Conservation (phyloP, 2,797 vertebrate genomes). For the Heliangelus exortis region DNA sequence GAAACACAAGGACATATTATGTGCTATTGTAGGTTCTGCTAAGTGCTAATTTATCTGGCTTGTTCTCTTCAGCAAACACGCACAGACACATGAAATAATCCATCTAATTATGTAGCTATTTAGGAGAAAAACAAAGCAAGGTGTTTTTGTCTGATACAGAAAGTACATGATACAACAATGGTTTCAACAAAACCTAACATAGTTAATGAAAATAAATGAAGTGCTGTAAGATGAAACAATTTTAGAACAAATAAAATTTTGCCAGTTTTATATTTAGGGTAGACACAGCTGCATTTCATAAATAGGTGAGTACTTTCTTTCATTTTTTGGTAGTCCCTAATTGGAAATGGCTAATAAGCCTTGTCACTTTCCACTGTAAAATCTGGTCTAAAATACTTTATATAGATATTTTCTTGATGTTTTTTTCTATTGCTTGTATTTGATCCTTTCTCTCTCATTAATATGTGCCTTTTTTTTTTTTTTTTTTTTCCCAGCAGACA, state of each 20-base stretch:
- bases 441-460: slow-evolving; percentile 80
- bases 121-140: slow-evolving; percentile 83
- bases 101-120: slow-evolving; percentile 86
- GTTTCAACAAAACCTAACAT: slow-evolving; percentile 74
- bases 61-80: slow-evolving; percentile 83
- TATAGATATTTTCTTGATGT: slow-evolving; percentile 80
- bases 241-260: slow-evolving; percentile 82
- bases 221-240: slow-evolving; percentile 74
- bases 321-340: slow-evolving; percentile 77
- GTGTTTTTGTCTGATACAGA: slow-evolving; percentile 78
- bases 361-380: slow-evolving; percentile 76
- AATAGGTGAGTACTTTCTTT: slow-evolving; percentile 80
- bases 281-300: slow-evolving; percentile 81
- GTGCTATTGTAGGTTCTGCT: slow-evolving; percentile 83
- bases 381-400: slow-evolving; percentile 74
- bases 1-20: slow-evolving; percentile 87
- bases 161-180: slow-evolving; percentile 81
- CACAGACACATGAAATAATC: slow-evolving; percentile 83
- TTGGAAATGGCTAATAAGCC: slow-evolving; percentile 78
- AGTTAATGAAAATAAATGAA: slow-evolving; percentile 79
- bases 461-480: slow-evolving; percentile 75
- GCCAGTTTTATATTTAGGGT: slow-evolving; percentile 77
- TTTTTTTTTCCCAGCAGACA: slow-evolving; percentile 76
- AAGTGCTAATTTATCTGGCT: slow-evolving; percentile 90
- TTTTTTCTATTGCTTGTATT: slow-evolving; percentile 74